These are phyloP conservation scores for Flexamia atlantica DNA, from an alignment of 2,888 invertebrate species.

Conservation along the genomic window DNA sequence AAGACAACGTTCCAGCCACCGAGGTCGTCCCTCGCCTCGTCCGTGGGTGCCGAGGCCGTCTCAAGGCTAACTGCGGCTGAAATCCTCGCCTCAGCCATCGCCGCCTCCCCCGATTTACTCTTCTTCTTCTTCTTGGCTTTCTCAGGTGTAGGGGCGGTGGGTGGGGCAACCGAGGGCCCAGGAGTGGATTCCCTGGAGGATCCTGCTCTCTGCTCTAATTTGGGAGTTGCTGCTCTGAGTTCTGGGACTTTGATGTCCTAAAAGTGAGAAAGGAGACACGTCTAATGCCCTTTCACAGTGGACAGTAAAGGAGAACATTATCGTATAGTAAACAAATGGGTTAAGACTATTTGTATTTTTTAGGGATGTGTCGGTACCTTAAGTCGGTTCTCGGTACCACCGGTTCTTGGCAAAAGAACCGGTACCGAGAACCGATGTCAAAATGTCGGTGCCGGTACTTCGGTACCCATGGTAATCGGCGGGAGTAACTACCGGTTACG, in stretches of 20 bases:
- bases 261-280: too few species aligned
- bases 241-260: not conserved
- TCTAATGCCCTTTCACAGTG: too few species aligned
- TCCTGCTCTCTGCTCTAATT: constrained; percentile 4
- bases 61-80: constrained; percentile 4
- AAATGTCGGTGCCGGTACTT: too few species aligned
- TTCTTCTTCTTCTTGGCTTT: constrained; percentile 50
- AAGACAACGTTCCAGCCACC: constrained; percentile 21
- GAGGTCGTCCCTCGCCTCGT: not conserved
- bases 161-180: not conserved
- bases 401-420: too few species aligned
- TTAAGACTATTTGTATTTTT: too few species aligned
- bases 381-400: too few species aligned
- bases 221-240: not conserved
- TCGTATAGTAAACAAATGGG: too few species aligned
- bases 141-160: constrained; percentile 5
- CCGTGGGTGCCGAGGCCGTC: not conserved
- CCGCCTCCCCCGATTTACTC: not conserved
- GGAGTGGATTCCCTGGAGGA: constrained; percentile 34
- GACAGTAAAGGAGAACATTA: too few species aligned
- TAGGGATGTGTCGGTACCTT: too few species aligned
- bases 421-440: too few species aligned
- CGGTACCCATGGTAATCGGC: too few species aligned
- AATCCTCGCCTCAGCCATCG: not conserved
- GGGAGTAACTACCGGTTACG: too few species aligned